Evolutionary conservation across 2,797 vertebrate genomes (phyloP), one percentile per base, ranked within the genome.

Genomic region (Protosalanx chinensis): DNA sequence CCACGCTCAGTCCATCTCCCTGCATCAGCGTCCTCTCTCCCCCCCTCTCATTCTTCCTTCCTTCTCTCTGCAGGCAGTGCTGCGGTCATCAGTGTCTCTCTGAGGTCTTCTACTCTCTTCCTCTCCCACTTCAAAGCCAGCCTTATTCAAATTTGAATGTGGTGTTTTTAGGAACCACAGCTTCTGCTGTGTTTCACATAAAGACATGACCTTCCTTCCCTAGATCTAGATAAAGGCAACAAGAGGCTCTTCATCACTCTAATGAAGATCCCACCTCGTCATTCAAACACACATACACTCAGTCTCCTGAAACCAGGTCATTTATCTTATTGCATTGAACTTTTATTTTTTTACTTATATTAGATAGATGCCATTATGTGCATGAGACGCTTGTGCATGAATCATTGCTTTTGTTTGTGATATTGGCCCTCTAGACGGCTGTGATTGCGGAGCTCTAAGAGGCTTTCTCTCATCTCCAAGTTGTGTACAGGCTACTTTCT

Each of bases 211-310:
- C 37, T 12, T 41, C 81, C 77, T 27, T 27, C 75, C 64, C 80
- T 46, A 71, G 49, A 79, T 78, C 23, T 27, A 27, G 23, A 73
- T 83, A 74, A 64, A 74, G 67, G 70, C 76, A 77, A 77, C 69
- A 73, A 71, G 74, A 83, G 81, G 79, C 86, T n/a, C n/a, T n/a
- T n/a, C 87, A 83, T 89, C 85, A 82, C 75, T 60, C 33, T 79
- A 85, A 85, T 65, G 78, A 70, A 74, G 60, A 69, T 77, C 13
- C 16, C 0, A 76, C 73, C 71, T 56, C 67, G 74, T 69, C 37
- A 41, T 7, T 10, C 37, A 41, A 7, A 8, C 35, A 37, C 6
- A 41, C 37, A 12, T 41, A 12, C 37, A 41, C 37, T 10, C 8
- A 41, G 37, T 49, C 61, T 6, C 60, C 32, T 69, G 46, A 73